Base-by-base conservation (phyloP, 1,140 invertebrate genomes). In the Drosophila lini region DNA sequence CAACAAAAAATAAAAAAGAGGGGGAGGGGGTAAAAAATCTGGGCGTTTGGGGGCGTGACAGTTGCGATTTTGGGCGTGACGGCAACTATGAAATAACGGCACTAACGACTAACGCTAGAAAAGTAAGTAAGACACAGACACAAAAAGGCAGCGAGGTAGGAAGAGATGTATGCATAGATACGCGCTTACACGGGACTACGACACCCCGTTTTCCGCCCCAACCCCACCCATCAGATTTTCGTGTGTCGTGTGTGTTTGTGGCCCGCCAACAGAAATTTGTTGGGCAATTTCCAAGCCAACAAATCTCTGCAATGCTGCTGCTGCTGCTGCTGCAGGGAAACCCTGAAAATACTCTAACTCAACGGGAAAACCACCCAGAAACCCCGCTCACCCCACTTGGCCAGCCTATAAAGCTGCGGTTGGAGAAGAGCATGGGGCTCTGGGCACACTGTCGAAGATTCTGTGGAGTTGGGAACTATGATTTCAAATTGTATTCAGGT, bases 201-300 rank as follows among this genome's bases (percentile, higher is more conserved):
- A 36, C 32, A 36, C 47, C 59, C 36, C 16, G 9, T 40, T 22
- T 34, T 50, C 19, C 65, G 8, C 47, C 25, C 22, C 22, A 22
- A 22, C 22, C 22, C 22, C 22, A 22, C 22, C 22, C 22, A 22
- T 5, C 25, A 28, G 25, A 28, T 44, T 42, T 36, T 48, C 59
- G 52, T 80, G 56, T 74, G 45, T 68, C 63, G 82, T 83, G 47
- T 83, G 47, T 83, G 84, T 71, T 80, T 88, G 83, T 83, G 84
- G 84, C 42, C 80, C 80, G 77, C 80, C 84, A 83, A 89, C 84
- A 88, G 84, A 88, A 88, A 88, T 88, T 88, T 88, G 83, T 89
- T 88, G 83, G 83, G 73, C 84, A 89, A 89, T 88, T 89, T 88
- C 84, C 84, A 89, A 88, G 84, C 83, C 84, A 88, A 83, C 83